Conservation (phyloP, 2,797 vertebrate genomes). For the Percopsis omiscomaycus region DNA sequence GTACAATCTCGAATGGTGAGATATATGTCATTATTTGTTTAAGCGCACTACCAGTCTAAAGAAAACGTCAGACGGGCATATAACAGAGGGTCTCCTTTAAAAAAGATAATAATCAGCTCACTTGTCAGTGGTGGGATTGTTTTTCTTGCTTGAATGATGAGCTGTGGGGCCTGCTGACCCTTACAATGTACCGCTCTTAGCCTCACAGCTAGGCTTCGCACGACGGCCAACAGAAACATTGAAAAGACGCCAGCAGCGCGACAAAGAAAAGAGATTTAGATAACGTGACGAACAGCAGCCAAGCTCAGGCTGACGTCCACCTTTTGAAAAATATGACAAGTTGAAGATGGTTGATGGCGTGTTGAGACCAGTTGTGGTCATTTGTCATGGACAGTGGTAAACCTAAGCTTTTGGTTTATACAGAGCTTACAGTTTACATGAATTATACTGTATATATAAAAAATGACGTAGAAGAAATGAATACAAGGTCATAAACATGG, state of each 20-base stretch:
- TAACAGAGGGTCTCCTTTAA: too few species aligned
- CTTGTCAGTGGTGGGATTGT: not conserved
- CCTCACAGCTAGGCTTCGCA: constrained; percentile 4
- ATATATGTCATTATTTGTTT: too few species aligned
- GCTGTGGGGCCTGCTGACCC: constrained; percentile 36
- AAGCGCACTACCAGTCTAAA: too few species aligned
- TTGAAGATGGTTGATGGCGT: not conserved
- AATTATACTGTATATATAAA: not conserved
- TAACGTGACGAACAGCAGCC: constrained; percentile 15
- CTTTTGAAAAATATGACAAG: not conserved
- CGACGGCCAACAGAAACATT: constrained; percentile 44
- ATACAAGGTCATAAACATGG: too few species aligned
- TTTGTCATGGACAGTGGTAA: not conserved
- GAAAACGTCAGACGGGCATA: too few species aligned
- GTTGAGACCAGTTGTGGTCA: not conserved
- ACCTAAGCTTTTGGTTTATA: not conserved
- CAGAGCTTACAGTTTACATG: not conserved
- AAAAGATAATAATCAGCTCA: too few species aligned
- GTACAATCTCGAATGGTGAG: too few species aligned
- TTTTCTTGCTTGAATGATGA: constrained; percentile 30
- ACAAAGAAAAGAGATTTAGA: constrained; percentile 31
- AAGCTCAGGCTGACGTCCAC: constrained; percentile 16
- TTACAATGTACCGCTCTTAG: not conserved
- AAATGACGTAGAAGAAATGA: too few species aligned
- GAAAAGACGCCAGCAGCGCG: constrained; percentile 45